Conservation (phyloP, 2,113 vertebrate genomes). For the Herpetotheres cachinnans region DNA sequence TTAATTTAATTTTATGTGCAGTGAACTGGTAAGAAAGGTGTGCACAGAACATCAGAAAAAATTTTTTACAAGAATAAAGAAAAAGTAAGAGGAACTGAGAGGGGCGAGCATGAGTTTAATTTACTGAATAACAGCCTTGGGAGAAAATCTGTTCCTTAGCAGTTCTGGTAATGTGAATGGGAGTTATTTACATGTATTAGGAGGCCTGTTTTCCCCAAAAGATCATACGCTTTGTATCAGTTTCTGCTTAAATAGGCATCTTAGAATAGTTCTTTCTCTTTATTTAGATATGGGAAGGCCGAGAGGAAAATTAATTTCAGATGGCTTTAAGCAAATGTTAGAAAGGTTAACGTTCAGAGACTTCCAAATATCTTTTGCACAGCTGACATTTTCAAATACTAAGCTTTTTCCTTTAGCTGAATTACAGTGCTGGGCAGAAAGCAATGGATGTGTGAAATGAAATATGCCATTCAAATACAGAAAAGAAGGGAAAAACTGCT, state of each 20-base stretch:
- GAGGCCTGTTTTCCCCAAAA: background rate
- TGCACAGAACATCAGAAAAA: background rate
- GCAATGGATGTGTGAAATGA: conserved; percentile 69
- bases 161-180: background rate
- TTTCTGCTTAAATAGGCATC: conserved; percentile 51
- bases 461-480: conserved; percentile 57
- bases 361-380: conserved; percentile 72
- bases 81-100: background rate
- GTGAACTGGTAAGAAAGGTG: background rate
- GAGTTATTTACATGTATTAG: conserved; percentile 43
- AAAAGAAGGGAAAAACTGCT: conserved; percentile 1
- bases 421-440: conserved; percentile 49
- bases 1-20: background rate
- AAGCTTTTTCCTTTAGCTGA: conserved; percentile 59
- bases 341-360: conserved; percentile 71
- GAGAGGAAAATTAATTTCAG: conserved; percentile 66
- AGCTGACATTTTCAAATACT: conserved; percentile 75
- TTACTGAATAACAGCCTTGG: background rate
- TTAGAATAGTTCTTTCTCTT: conserved; percentile 22
- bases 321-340: conserved; percentile 75
- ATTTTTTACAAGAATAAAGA: background rate
- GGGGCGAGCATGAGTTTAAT: background rate
- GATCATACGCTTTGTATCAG: conserved; percentile 49
- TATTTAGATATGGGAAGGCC: conserved; percentile 7
- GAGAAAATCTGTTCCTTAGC: background rate